These are phyloP conservation scores for Nycticebus coucang DNA, from an alignment of 2,113 vertebrate genomes.

Conservation along the genomic window DNA sequence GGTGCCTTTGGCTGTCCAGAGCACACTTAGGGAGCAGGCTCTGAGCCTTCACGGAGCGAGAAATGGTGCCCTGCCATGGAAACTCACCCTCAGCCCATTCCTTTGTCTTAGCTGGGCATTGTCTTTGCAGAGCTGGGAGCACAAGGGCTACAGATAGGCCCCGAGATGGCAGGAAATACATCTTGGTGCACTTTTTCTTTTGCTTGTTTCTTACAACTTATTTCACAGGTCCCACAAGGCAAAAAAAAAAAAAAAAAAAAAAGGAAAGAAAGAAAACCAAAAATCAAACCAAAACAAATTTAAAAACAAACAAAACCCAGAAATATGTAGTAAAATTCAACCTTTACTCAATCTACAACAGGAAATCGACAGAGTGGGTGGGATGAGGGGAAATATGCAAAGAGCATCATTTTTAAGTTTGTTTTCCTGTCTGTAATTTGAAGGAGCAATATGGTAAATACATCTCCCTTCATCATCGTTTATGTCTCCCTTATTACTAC, in stretches of 20 bases:
- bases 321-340: background rate
- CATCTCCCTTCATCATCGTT: constrained; percentile 23
- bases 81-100: background rate
- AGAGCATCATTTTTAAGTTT: background rate
- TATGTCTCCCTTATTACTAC: constrained; percentile 48
- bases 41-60: background rate
- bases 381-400: background rate
- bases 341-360: background rate
- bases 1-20: background rate
- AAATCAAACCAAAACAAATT: background rate
- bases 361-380: background rate
- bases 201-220: constrained; percentile 37
- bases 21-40: background rate
- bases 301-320: too few species aligned
- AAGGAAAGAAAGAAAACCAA: background rate
- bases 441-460: constrained; percentile 21
- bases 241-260: background rate
- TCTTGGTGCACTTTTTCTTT: constrained; percentile 53
- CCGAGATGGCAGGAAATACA: constrained; percentile 20
- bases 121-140: constrained; percentile 8
- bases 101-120: constrained; percentile 18
- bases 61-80: background rate
- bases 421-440: constrained; percentile 20
- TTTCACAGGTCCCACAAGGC: constrained; percentile 19
- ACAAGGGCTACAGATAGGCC: constrained; percentile 52